Evolutionary conservation across 2,797 vertebrate species (phyloP), one percentile per base, ranked within the genome.

Genomic region (Sebastes itinus): DNA sequence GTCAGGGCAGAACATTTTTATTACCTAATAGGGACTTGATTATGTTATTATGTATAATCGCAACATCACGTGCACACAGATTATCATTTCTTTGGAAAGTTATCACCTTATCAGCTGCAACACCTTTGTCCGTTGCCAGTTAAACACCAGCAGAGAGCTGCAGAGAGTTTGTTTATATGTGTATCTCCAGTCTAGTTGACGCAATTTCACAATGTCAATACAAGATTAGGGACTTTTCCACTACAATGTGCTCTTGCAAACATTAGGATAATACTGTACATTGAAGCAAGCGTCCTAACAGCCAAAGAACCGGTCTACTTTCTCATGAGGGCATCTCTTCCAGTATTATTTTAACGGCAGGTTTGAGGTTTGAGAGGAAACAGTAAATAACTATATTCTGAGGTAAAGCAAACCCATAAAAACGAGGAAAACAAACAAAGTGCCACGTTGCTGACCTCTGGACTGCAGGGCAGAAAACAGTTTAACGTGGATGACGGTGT

Each of bases 381-480:
- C 2, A 9, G 13, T 33, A 2, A 42, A 62, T 28, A 33, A 28
- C 22, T 23, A 10, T 1, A 20, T 18, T 49, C 7, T 52, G 70
- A 28, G 11, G 10, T 9, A 33, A 56, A 49, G 22, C 5, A 27
- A 28, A 78, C 7, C 46, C 16, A 23, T 33, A 33, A 74, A 66
- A 8, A 13, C 1, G 1, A 32, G n/a, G 32, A 55, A 81, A 80
- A 68, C 28, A 87, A 74, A 75, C 4, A 62, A 12, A 77, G 27
- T 30, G 49, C 46, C 22, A 9, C 3, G 10, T 14, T 6, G 61
- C 28, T 14, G 75, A 65, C 14, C 63, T 80, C 33, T 87, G 75
- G 22, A 72, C 85, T 42, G 10, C 61, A 52, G 85, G 52, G 6
- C 77, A 76, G 75, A 7, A 73, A 75, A 54, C 66, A 38, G 11